Evolutionary conservation across 2,888 invertebrate genomes (phyloP), one percentile per base, ranked within the genome.

Genomic region (Glyphotaelius pellucidus): DNA sequence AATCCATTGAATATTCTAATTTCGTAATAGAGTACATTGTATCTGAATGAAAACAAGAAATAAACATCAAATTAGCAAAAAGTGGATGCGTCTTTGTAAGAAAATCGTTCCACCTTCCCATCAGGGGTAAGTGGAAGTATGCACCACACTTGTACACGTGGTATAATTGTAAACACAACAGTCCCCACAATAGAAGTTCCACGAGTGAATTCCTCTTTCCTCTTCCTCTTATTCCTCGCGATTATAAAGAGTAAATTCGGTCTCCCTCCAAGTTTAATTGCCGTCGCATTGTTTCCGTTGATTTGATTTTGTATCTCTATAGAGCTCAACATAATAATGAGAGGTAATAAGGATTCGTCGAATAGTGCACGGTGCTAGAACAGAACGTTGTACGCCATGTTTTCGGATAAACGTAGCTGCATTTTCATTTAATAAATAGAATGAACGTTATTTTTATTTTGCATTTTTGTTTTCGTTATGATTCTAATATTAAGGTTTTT

Each of bases 231-330:
- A 91, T 92, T 92, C 91, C 80, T 91, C 93, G 93, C 91, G 92
- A 93, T 93, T 93, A 93, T 94, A 95, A 95, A 95, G 95, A 94
- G 94, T 94, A 92, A 93, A 93, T 90, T 92, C 92, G 92, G 94
- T 94, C 94, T 95, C 91, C 95, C 95, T 95, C 94, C 94, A 94
- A 94, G 94, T 95, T 95, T 96, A 95, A 96, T 96, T 95, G 95
- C 95, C 94, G 93, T 94, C 93, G 95, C 95, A 95, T 96, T 96
- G 96, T 96, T 95, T 94, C 94, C 94, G 94, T 94, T 96, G 96
- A 96, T 96, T 96, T 96, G 95, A 96, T 96, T 95, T 95, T 95
- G 95, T 96, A 95, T 96, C 95, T 95, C 95, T 95, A 94, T 95
- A 95, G 95, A 95, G 95, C 91, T 94, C 92, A 67, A 89, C 91